Evolutionary conservation across 2,888 invertebrate species (phyloP).

Genomic region (Aphrophora alni): DNA sequence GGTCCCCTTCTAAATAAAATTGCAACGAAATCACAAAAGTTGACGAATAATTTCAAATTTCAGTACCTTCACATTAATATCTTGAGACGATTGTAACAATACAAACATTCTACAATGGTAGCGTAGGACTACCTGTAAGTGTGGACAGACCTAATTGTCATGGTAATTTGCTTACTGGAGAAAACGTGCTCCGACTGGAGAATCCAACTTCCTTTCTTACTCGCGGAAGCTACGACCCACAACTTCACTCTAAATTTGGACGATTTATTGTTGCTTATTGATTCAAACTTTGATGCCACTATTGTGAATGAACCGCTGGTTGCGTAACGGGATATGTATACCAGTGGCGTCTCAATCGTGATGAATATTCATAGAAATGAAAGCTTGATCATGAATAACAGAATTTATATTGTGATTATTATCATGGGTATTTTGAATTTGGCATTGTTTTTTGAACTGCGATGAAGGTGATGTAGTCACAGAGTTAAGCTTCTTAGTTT

Average conservation of each 20-base stretch:
- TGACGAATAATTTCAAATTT: too few species aligned
- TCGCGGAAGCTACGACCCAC: background rate
- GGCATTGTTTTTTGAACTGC: too few species aligned
- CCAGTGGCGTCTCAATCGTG: background rate
- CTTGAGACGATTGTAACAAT: background rate
- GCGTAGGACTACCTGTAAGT: background rate
- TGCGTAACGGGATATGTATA: background rate
- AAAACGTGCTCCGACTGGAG: background rate
- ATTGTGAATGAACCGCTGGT: background rate
- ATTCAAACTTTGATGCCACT: background rate
- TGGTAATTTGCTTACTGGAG: background rate
- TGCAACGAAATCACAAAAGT: too few species aligned
- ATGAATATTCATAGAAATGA: background rate
- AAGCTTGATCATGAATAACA: background rate
- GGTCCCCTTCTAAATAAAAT: too few species aligned
- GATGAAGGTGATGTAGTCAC: too few species aligned
- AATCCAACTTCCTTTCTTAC: background rate
- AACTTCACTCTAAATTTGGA: background rate
- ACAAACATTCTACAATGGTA: background rate
- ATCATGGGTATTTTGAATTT: too few species aligned
- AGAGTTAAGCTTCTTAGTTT: too few species aligned
- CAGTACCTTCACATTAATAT: background rate
- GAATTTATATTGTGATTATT: too few species aligned
- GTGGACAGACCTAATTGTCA: slow-evolving; percentile 9
- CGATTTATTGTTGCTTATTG: background rate